Conservation (phyloP, 2,888 invertebrate genomes). For the Phortica okadai region DNA sequence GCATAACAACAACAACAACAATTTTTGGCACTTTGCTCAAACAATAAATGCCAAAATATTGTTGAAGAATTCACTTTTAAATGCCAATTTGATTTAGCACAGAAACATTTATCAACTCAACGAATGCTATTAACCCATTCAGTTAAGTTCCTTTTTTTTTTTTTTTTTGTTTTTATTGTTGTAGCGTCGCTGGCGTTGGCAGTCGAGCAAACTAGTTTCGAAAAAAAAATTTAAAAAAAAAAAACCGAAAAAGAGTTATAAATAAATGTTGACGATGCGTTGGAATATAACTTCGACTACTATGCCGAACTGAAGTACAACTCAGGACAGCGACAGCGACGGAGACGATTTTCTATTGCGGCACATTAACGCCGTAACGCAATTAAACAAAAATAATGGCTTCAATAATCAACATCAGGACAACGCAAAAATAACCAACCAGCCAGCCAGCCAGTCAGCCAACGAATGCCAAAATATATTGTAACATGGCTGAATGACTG, state of each 20-base stretch:
- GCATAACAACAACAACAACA: too few species aligned
- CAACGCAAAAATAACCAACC: conserved; percentile 45
- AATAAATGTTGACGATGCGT: conserved; percentile 15
- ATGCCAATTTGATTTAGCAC: conserved; percentile 25
- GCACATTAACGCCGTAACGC: conserved; percentile 69
- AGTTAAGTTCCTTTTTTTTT: neutral
- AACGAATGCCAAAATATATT: neutral
- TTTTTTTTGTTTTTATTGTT: too few species aligned
- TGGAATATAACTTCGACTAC: neutral
- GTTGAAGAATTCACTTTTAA: neutral
- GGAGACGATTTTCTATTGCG: conserved; percentile 28
- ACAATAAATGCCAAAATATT: too few species aligned
- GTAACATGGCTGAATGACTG: neutral
- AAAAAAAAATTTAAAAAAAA: neutral
- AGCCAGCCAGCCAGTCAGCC: neutral
- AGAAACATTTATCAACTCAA: neutral
- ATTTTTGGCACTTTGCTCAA: too few species aligned
- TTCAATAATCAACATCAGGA: conserved; percentile 62
- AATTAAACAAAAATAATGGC: conserved; percentile 71
- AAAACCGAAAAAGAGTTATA: neutral
- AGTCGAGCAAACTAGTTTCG: neutral
- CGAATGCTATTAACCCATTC: conserved; percentile 24
- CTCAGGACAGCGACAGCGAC: neutral
- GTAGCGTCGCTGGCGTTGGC: too few species aligned
- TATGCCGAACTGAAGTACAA: neutral